Conservation (phyloP, 2,113 vertebrate species). For the Peromyscus polionotus region DNA sequence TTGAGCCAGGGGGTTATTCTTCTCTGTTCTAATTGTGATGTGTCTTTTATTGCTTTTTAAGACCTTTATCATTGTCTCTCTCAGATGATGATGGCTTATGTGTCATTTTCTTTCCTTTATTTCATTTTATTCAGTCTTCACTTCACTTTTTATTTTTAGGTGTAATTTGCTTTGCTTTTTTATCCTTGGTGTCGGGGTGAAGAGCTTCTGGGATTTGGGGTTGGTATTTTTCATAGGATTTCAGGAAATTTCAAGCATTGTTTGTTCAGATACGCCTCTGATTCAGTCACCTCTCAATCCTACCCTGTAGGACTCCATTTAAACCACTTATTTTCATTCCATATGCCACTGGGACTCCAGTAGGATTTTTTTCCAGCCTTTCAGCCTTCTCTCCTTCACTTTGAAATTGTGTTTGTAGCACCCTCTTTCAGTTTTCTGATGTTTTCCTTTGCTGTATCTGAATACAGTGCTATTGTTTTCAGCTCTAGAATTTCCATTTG, state of each 20-base stretch:
- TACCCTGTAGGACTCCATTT: not conserved
- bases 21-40: not conserved
- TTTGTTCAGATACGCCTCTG: slow-evolving; percentile 54
- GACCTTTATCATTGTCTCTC: not conserved
- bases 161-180: slow-evolving; percentile 48
- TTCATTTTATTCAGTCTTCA: not conserved
- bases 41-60: slow-evolving; percentile 19
- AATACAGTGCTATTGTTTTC: slow-evolving; percentile 50
- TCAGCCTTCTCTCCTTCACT: not conserved
- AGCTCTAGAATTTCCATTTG: slow-evolving; percentile 25
- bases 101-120: not conserved
- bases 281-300: not conserved
- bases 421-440: slow-evolving; percentile 4
- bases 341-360: not conserved
- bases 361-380: not conserved
- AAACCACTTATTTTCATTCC: not conserved
- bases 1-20: slow-evolving; percentile 6
- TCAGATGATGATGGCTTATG: not conserved
- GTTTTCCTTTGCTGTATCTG: slow-evolving; percentile 38
- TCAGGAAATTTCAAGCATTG: not conserved
- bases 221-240: slow-evolving; percentile 47
- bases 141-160: not conserved
- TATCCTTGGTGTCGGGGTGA: not conserved
- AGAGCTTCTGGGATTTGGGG: not conserved
- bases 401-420: slow-evolving; percentile 26